These are phyloP conservation scores for Epinotia ramella DNA, from an alignment of 2,888 invertebrate genomes.

Conservation along the genomic window DNA sequence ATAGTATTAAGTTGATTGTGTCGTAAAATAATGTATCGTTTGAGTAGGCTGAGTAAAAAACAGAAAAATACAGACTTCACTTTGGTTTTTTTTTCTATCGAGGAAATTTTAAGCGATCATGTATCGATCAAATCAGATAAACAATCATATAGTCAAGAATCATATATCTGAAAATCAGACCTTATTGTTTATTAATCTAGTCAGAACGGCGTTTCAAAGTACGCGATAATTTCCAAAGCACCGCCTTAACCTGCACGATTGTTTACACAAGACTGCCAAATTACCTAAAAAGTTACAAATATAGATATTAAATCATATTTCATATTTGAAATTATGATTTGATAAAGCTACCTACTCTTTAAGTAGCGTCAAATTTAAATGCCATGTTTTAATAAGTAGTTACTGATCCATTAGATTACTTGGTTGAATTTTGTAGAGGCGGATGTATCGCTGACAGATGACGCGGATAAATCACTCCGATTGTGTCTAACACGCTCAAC, in stretches of 20 bases:
- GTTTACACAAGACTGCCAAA: slow-evolving; percentile 30
- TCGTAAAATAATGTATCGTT: too few relatives aligned
- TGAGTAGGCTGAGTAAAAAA: too few relatives aligned
- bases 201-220: too few relatives aligned
- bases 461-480: slow-evolving; percentile 46
- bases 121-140: too few relatives aligned
- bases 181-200: too few relatives aligned
- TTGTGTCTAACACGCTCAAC: slow-evolving; percentile 29
- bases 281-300: not conserved
- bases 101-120: too few relatives aligned
- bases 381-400: slow-evolving; percentile 46
- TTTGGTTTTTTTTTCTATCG: too few relatives aligned
- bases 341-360: slow-evolving; percentile 19
- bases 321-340: slow-evolving; percentile 21
- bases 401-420: slow-evolving; percentile 50
- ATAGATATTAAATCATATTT: not conserved
- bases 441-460: slow-evolving; percentile 56
- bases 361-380: slow-evolving; percentile 1
- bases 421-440: slow-evolving; percentile 52
- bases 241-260: slow-evolving; percentile 27
- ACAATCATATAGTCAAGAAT: too few relatives aligned
- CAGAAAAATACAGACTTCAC: too few relatives aligned
- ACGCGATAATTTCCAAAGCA: too few relatives aligned
- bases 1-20: too few relatives aligned
- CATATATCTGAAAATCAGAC: too few relatives aligned